Percentiles rank a stretch among this genome's conserved stretches.
Evolutionary conservation across 1,140 invertebrate genomes (phyloP).

Genomic region (Sinonovacula constricta): DNA sequence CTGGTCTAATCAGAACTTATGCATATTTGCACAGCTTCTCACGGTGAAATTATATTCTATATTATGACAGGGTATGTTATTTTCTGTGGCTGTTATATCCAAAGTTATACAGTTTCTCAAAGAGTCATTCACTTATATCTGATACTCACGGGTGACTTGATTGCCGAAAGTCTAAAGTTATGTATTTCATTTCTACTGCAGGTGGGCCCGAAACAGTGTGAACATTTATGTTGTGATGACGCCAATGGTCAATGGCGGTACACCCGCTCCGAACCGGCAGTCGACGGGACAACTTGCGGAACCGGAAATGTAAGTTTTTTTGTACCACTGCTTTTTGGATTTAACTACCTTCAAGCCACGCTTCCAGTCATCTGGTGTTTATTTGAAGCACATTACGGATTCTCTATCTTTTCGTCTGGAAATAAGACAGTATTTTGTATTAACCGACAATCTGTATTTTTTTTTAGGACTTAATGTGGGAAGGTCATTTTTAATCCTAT

Average conservation of each 20-base stretch:
- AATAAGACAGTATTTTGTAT: neutral
- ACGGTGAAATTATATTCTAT: too few species aligned
- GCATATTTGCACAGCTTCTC: too few species aligned
- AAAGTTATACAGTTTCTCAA: neutral
- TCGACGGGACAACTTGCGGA: slow-evolving; percentile 63
- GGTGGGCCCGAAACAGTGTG: slow-evolving; percentile 61
- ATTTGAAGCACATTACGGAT: neutral
- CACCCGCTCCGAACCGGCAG: slow-evolving; percentile 65
- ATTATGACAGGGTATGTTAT: too few species aligned
- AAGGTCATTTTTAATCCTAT: neutral
- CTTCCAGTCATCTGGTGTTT: neutral
- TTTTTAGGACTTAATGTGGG: neutral
- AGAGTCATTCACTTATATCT: neutral
- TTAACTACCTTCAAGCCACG: neutral
- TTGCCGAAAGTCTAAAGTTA: too few species aligned
- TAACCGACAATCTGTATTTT: neutral
- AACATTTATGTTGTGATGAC: slow-evolving; percentile 66
- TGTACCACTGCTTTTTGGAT: neutral
- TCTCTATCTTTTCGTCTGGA: too few species aligned
- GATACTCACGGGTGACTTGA: neutral
- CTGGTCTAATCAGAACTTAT: too few species aligned
- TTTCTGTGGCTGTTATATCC: neutral
- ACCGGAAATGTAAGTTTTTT: slow-evolving; percentile 50
- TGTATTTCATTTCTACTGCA: slow-evolving; percentile 6
- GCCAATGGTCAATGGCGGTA: slow-evolving; percentile 63